Evolutionary conservation across 2,888 invertebrate species (phyloP).

Genomic region (Dorcus parallelipipedus): DNA sequence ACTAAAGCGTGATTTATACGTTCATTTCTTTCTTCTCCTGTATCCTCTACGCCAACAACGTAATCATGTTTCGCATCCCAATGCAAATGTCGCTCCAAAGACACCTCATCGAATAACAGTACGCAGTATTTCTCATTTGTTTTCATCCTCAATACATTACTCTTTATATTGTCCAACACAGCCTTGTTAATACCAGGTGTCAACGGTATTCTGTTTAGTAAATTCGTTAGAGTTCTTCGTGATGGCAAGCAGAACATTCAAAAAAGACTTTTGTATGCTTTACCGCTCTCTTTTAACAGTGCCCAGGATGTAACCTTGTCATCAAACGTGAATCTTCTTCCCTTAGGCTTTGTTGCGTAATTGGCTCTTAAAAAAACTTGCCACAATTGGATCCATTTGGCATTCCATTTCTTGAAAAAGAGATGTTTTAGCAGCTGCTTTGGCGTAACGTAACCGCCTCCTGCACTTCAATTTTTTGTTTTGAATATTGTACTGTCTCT

Average conservation of each 20-base stretch:
- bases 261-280: slow-evolving; percentile 12
- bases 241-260: slow-evolving; percentile 17
- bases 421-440: background rate
- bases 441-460: no score
- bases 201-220: slow-evolving; percentile 3
- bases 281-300: slow-evolving; percentile 18
- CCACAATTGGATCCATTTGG: background rate
- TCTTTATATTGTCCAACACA: background rate
- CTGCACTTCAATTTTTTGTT: no score
- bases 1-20: slow-evolving; percentile 7
- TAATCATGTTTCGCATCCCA: background rate
- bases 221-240: no score
- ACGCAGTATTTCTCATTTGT: slow-evolving; percentile 1
- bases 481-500: no score
- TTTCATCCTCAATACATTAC: slow-evolving; percentile 1
- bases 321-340: slow-evolving; percentile 19
- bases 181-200: slow-evolving; percentile 2
- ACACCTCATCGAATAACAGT: slow-evolving; percentile 14
- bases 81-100: slow-evolving; percentile 1
- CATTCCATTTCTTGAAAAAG: background rate
- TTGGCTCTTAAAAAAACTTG: slow-evolving; percentile 17
- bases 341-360: slow-evolving; percentile 15
- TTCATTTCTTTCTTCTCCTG: background rate
- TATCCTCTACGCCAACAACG: slow-evolving; percentile 7
- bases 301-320: slow-evolving; percentile 24